Base-by-base conservation (phyloP, 92 coral and sea anemone species). In the Porites rus region DNA sequence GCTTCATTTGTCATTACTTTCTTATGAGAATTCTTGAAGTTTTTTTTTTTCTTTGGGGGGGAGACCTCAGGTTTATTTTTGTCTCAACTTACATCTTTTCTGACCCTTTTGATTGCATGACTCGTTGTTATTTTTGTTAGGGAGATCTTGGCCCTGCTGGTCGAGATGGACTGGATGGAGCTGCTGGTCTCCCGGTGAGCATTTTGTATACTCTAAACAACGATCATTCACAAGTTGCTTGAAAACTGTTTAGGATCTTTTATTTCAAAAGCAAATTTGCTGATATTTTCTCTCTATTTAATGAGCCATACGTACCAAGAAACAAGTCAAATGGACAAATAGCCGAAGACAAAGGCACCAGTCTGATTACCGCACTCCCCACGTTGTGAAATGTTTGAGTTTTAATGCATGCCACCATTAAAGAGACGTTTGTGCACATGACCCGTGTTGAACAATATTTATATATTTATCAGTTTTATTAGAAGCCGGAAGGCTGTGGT, bases 131-230 rank as follows among this genome's bases (percentile, higher is more conserved):
- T 18, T 19, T 50, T 83, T 6, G 62, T 13, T 14, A 83, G 87
- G 87, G 87, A 73, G 87, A 63, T 24, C 80, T 18, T 5, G 87
- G 87, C 80, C 87, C 87, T 10, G 63, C 87, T 73, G 87, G 87
- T 14, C 51, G 80, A 14, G 78, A 83, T 51, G 87, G 87, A 7
- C 2, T 83, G 0, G 87, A 83, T 64, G 87, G 87, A 43, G 79
- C 80, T 1, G n/a, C 80, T 2, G 87, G 87, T 8, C 52, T 73
- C 63, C 53, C 87, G 24, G 87, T 83, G 61, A 51, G 87, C 65
- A 3, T 13, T 43, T 9, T 0, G 18, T 7, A 38, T 5, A n/a
- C 10, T 5, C 43, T 50, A 53, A 54, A 2, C 10, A 53, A 20
- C 61, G 13, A 56, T 14, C 14, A 11, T 10, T 56, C 61, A 14